These are phyloP conservation scores for Shargacucullia verbasci DNA, from an alignment of 2,888 invertebrate species.

Conservation along the genomic window DNA sequence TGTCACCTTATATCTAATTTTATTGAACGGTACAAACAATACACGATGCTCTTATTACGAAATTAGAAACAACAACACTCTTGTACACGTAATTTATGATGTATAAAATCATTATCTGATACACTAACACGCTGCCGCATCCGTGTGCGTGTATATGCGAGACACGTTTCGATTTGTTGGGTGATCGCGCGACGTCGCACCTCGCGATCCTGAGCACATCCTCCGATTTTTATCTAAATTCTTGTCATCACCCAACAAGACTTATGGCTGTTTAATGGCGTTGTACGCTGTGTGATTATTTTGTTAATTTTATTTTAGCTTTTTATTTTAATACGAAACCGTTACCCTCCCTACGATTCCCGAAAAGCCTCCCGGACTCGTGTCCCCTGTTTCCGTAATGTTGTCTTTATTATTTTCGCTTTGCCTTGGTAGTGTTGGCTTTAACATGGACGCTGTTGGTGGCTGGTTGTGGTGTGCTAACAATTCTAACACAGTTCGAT, in stretches of 20 bases:
- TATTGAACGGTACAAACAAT: background rate
- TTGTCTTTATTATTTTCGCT: conserved; percentile 85
- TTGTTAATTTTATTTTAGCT: conserved; percentile 80
- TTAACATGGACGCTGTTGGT: conserved; percentile 84
- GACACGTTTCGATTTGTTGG: conserved; percentile 80
- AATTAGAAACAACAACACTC: background rate
- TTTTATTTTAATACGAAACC: conserved; percentile 71
- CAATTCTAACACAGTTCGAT: conserved; percentile 81
- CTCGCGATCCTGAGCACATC: conserved; percentile 74
- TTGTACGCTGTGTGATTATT: conserved; percentile 86
- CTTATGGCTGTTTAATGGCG: conserved; percentile 84
- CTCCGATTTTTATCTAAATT: conserved; percentile 63
- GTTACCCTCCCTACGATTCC: conserved; percentile 64
- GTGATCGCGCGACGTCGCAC: conserved; percentile 80
- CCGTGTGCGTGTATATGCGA: conserved; percentile 79
- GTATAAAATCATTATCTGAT: background rate
- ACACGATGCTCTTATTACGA: background rate
- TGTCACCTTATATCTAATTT: background rate
- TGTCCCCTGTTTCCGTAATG: conserved; percentile 88
- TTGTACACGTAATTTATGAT: background rate
- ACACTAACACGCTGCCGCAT: conserved; percentile 4
- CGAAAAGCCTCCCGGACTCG: conserved; percentile 86
- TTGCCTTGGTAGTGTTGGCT: conserved; percentile 88
- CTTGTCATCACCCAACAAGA: conserved; percentile 83
- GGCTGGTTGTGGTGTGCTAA: conserved; percentile 87